A percentile compares a stretch with the other conserved stretches of the same genome.
These are phyloP conservation scores for Odontomyia ornata DNA, from an alignment of 2,888 invertebrate genomes.

Conservation along the genomic window DNA sequence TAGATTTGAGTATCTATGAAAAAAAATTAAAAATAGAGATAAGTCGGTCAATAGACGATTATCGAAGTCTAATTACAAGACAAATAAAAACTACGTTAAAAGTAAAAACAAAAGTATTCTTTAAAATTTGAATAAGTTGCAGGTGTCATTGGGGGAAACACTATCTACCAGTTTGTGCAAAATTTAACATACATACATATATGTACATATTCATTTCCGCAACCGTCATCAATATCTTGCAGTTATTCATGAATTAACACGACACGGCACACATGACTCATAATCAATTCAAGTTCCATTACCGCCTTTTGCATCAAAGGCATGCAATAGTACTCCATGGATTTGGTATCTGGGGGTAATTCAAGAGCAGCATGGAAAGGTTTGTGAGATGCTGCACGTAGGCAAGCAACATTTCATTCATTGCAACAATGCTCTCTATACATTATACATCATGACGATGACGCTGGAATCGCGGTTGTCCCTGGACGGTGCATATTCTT, in stretches of 20 bases:
- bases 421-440: not conserved
- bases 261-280: not conserved
- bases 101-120: slow-evolving; percentile 2
- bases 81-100: not conserved
- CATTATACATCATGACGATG: too few species aligned
- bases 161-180: too few species aligned
- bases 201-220: not conserved
- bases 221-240: not conserved
- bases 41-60: too few species aligned
- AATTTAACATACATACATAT: too few species aligned
- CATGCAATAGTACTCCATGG: not conserved
- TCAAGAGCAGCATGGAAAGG: slow-evolving; percentile 6
- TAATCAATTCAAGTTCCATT: not conserved
- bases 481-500: slow-evolving; percentile 1
- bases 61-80: too few species aligned
- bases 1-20: slow-evolving; percentile 66
- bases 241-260: not conserved
- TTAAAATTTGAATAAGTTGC: not conserved
- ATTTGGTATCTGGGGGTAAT: not conserved
- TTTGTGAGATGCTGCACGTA: slow-evolving; percentile 52
- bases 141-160: not conserved
- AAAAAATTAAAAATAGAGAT: slow-evolving; percentile 50
- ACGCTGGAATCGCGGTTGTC: too few species aligned
- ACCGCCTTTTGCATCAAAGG: not conserved
- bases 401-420: slow-evolving; percentile 8